A percentile compares a stretch with the other conserved stretches of the same genome.
Conservation (phyloP, 2,888 invertebrate genomes). For the Crioceris asparagi region DNA sequence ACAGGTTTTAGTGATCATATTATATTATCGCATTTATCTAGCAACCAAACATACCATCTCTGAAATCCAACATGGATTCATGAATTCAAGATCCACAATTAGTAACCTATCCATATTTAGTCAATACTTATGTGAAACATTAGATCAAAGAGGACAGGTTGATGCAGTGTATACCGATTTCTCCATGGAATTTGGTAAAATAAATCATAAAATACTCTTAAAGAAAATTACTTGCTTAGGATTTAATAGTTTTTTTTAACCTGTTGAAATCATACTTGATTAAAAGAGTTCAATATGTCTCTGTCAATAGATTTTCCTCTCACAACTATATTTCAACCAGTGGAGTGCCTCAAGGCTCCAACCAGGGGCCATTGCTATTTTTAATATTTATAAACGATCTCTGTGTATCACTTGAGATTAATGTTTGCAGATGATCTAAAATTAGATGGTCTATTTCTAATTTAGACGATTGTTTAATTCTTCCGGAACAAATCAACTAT, state of each 20-base stretch:
- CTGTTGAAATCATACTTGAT: constrained; percentile 5
- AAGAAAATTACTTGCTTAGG: constrained; percentile 3
- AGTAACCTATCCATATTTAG: constrained; percentile 6
- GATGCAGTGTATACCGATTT: constrained; percentile 1
- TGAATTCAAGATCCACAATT: constrained; percentile 5
- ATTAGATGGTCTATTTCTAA: constrained; percentile 4
- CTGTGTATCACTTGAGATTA: constrained; percentile 1
- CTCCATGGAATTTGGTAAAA: constrained; percentile 4
- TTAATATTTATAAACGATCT: constrained; percentile 9
- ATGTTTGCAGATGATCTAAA: constrained; percentile 11
- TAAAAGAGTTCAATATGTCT: constrained; percentile 4
- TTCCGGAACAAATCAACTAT: constrained; percentile 2
- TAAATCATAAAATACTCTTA: constrained; percentile 4
- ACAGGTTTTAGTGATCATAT: too few relatives aligned
- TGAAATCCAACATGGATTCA: constrained; percentile 6
- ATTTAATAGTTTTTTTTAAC: background rate
- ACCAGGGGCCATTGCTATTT: constrained; percentile 9
- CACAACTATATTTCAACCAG: constrained; percentile 1
- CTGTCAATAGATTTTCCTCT: constrained; percentile 1
- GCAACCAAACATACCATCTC: constrained; percentile 5
- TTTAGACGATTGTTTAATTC: constrained; percentile 3
- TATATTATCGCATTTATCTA: constrained; percentile 4
- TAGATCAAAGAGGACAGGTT: constrained; percentile 1
- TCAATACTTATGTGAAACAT: background rate
- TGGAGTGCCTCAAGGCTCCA: constrained; percentile 10